Evolutionary conservation across 2,888 invertebrate genomes (phyloP).

Genomic region (Thera obeliscata): DNA sequence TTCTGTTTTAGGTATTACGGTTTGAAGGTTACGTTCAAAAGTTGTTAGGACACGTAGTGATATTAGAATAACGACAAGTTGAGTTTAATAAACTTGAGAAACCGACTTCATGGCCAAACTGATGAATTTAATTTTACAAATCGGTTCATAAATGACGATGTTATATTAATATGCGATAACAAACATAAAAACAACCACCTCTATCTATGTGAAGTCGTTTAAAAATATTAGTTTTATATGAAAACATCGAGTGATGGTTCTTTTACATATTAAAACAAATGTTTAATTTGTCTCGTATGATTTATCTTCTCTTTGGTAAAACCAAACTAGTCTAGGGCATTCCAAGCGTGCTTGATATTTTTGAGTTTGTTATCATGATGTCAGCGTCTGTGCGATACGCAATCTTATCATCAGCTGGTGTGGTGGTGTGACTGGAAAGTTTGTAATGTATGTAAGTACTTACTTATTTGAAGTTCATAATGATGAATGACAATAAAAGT

Average conservation of each 20-base stretch:
- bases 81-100: neutral
- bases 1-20: neutral
- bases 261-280: too few relatives aligned
- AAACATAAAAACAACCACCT: too few relatives aligned
- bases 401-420: conserved; percentile 23
- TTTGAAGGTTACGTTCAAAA: neutral
- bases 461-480: neutral
- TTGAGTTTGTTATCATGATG: conserved; percentile 14
- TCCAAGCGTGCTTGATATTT: neutral
- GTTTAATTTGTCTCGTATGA: too few relatives aligned
- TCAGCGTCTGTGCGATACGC: conserved; percentile 8
- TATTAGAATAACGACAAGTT: neutral
- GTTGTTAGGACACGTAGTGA: neutral
- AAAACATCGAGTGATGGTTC: too few relatives aligned
- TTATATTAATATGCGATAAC: too few relatives aligned
- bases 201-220: too few relatives aligned
- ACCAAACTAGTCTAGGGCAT: too few relatives aligned
- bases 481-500: too few relatives aligned
- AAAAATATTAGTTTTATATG: too few relatives aligned
- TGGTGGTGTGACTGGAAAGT: conserved; percentile 9
- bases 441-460: neutral
- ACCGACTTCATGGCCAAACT: neutral
- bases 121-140: too few relatives aligned
- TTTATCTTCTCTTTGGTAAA: too few relatives aligned
- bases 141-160: too few relatives aligned